Evolutionary conservation across 2,797 vertebrate genomes (phyloP), one percentile per base, ranked within the genome.

Genomic region (Myripristis murdjan): DNA sequence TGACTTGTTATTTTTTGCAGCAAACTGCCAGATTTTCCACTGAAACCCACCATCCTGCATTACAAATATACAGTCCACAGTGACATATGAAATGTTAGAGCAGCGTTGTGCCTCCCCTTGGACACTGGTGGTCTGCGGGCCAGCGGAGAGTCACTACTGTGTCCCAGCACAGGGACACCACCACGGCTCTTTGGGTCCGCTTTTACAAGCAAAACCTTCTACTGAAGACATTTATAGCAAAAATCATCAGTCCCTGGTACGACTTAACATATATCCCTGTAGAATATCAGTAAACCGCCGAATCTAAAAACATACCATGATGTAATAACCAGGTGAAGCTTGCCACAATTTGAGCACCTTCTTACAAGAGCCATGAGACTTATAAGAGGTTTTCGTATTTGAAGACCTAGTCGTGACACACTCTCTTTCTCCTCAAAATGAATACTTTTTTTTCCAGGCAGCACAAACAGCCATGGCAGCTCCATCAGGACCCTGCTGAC

Each of bases 211-310:
- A 16, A 48, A 58, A 11, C 7, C n/a, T 58, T 77, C 54, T 41
- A 51, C 41, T 64, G 54, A 66, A 78, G 39, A 62, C 70, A 66
- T 77, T 84, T 72, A 62, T 64, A 70, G 75, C 66, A 54, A 18
- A 33, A 52, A 41, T 23, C 57, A 60, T 73, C 71, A 60, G 62
- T 67, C 56, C 39, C 16, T 53, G 15, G 14, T 7, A 51, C 10
- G 0, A 49, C 35, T 57, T 68, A 69, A 62, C 15, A 14, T 44
- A 46, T 26, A 28, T n/a, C 54, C 47, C 58, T 49, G 37, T 69
- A 41, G 16, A 59, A 9, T 5, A 43, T 49, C 63, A 65, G 48
- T 53, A 31, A 71, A 61, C 55, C 44, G 47, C 35, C 70, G 54
- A 73, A 73, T 8, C 26, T 23, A 20, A 22, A 49, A 28, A 59